These are phyloP conservation scores for Gisinianus flammeolus DNA, from an alignment of 2,888 invertebrate species.

Conservation along the genomic window DNA sequence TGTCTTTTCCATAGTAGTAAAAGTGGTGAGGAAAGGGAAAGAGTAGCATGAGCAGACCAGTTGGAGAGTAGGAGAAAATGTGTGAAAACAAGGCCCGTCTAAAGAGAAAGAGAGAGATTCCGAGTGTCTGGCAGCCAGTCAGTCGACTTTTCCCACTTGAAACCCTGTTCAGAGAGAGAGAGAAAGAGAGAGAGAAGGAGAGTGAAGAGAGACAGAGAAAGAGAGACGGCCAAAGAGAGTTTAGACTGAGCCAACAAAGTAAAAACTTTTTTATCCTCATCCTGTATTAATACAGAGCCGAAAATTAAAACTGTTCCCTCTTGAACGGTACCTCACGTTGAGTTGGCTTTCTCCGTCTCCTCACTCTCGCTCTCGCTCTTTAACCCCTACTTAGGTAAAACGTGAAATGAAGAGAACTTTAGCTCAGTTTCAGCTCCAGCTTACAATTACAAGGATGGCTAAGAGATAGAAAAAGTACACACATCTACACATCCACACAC, in stretches of 20 bases:
- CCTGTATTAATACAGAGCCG: constrained; percentile 35
- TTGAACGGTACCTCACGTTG: not conserved
- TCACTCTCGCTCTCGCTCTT: not conserved
- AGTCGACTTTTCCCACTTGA: constrained; percentile 25
- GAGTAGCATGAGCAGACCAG: not conserved
- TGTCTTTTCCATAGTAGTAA: not conserved
- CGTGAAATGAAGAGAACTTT: not conserved
- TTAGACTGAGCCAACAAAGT: constrained; percentile 37
- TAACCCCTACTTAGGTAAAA: not conserved
- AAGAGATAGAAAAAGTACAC: not conserved
- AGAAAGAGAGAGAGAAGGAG: constrained; percentile 4
- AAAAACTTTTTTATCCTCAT: constrained; percentile 35
- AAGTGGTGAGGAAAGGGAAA: not conserved
- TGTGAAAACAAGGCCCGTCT: not conserved
- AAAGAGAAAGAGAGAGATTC: constrained; percentile 7
- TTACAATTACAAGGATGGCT: not conserved
- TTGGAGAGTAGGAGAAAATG: not conserved
- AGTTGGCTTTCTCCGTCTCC: not conserved
- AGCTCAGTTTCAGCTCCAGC: not conserved
- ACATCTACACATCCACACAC: too few relatives aligned
- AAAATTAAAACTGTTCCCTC: constrained; percentile 38
- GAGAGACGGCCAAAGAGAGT: constrained; percentile 2
- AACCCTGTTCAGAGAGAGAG: constrained; percentile 18
- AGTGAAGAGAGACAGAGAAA: not conserved
- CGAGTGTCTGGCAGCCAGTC: constrained; percentile 4